Conservation (phyloP, 2,888 invertebrate genomes). For the Cerceris ruficornis region DNA sequence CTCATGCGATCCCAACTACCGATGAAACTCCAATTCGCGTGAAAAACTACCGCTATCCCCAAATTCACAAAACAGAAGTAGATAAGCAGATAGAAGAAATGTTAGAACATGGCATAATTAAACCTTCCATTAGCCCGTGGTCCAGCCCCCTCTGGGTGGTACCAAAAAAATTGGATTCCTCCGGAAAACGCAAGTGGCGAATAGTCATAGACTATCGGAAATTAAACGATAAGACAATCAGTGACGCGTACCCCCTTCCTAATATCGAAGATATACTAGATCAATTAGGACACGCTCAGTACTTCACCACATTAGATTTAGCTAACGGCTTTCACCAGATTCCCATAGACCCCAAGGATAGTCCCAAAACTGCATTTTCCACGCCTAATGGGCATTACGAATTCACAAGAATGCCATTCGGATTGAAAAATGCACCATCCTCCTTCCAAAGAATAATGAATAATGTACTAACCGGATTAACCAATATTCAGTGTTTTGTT, state of each 20-base stretch:
- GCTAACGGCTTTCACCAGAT: not conserved
- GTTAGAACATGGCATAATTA: conserved; percentile 1
- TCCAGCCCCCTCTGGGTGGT: conserved; percentile 4
- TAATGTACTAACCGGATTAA: conserved; percentile 26
- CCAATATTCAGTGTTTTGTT: too few relatives aligned
- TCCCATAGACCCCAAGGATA: not conserved
- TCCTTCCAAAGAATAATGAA: conserved; percentile 6
- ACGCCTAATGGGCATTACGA: not conserved
- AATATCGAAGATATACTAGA: conserved; percentile 1
- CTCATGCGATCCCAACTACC: not conserved
- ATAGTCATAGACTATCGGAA: too few relatives aligned
- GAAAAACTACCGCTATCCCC: not conserved
- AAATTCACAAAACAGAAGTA: not conserved
- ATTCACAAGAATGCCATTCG: conserved; percentile 11
- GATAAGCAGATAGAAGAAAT: not conserved
- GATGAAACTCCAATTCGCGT: not conserved
- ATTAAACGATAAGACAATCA: too few relatives aligned
- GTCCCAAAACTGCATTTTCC: conserved; percentile 10
- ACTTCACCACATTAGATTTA: not conserved
- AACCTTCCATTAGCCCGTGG: conserved; percentile 4
- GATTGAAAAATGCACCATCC: conserved; percentile 5
- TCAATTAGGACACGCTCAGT: not conserved
- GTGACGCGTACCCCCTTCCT: not conserved
- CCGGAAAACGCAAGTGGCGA: conserved; percentile 11
- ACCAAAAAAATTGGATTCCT: conserved; percentile 1